These are phyloP conservation scores for Melopsittacus undulatus DNA, from an alignment of 2,797 vertebrate species.

Conservation along the genomic window DNA sequence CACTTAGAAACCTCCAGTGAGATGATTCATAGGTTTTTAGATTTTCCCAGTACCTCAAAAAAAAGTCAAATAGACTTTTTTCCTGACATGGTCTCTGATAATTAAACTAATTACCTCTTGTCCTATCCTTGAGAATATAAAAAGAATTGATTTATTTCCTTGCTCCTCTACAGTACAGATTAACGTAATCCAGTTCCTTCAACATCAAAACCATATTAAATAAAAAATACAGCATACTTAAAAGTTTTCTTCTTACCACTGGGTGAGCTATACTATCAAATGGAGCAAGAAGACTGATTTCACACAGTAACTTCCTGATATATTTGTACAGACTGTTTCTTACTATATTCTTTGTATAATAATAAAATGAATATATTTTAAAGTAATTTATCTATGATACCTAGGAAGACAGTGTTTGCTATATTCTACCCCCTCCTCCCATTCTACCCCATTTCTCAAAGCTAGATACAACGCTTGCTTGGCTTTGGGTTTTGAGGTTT, in stretches of 20 bases:
- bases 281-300: background rate
- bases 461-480: background rate
- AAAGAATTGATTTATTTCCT: background rate
- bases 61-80: background rate
- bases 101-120: background rate
- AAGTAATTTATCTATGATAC: background rate
- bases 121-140: background rate
- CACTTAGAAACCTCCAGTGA: background rate
- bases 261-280: background rate
- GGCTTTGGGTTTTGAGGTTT: background rate
- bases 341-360: background rate
- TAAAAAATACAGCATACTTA: background rate
- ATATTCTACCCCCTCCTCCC: background rate
- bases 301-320: background rate
- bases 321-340: background rate
- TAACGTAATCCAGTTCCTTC: background rate
- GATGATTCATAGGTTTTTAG: background rate
- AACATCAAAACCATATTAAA: background rate
- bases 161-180: background rate
- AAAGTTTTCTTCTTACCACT: background rate
- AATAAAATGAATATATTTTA: background rate
- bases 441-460: background rate
- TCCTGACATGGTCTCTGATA: background rate
- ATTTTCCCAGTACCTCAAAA: background rate
- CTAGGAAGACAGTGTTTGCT: background rate